phyloP scores from a whole-genome alignment of 2,113 vertebrate genomes.

The Sceloporus tristichus region DNA sequence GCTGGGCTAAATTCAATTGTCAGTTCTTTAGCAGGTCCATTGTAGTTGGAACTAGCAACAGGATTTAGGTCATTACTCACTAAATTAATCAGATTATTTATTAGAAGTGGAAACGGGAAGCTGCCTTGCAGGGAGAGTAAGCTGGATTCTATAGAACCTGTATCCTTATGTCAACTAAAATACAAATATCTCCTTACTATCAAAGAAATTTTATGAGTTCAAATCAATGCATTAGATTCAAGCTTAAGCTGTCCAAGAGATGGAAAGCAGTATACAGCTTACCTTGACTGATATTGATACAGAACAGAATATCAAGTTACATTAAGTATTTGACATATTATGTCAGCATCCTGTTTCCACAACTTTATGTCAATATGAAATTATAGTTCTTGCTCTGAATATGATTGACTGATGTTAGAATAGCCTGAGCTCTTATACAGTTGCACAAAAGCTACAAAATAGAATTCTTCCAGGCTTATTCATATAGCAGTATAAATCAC shows the following conservation, averaged over 20 bases:
- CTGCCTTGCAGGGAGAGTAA: neutral
- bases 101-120: neutral
- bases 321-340: slow-evolving; percentile 11
- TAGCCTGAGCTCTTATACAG: neutral
- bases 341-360: slow-evolving; percentile 3
- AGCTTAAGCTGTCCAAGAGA: neutral
- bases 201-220: neutral
- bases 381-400: neutral
- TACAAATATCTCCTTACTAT: neutral
- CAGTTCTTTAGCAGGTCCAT: too few species aligned
- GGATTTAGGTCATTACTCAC: neutral
- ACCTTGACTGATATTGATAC: neutral
- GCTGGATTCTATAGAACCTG: neutral
- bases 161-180: neutral
- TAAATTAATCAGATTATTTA: neutral
- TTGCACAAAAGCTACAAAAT: neutral
- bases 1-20: too few species aligned
- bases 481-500: neutral
- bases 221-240: neutral
- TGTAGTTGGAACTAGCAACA: too few species aligned
- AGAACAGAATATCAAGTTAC: neutral
- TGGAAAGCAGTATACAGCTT: neutral
- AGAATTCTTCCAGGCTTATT: neutral
- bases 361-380: neutral
- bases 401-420: neutral